phyloP scores from a whole-genome alignment of 1,140 invertebrate species.

The Formica selysi region DNA sequence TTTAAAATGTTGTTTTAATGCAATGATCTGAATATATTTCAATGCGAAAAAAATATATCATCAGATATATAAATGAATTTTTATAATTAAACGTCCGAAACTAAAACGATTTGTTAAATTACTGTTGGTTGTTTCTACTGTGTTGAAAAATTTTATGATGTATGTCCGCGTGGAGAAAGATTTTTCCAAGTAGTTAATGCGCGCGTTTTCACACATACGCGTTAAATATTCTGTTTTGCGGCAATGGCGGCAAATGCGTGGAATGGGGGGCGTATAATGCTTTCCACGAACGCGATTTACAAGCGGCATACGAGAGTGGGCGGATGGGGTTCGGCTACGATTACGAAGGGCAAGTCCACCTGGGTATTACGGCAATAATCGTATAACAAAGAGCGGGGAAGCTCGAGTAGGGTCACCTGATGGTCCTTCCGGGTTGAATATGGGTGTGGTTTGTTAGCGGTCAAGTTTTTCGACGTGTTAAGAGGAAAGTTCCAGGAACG shows the following conservation, averaged over 20 bases:
- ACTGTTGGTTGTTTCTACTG: background rate
- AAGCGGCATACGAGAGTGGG: conserved; percentile 34
- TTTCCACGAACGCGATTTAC: conserved; percentile 57
- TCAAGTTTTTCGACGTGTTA: conserved; percentile 55
- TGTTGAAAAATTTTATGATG: conserved; percentile 13
- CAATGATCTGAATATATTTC: background rate
- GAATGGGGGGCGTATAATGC: conserved; percentile 55
- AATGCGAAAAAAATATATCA: background rate
- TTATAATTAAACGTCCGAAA: background rate
- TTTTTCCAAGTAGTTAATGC: conserved; percentile 40
- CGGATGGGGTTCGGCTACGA: conserved; percentile 46
- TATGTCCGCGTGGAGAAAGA: background rate
- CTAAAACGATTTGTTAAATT: background rate
- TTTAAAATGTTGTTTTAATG: background rate
- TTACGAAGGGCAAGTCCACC: conserved; percentile 72
- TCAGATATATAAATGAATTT: background rate
- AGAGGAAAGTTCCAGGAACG: background rate
- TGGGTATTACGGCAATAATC: conserved; percentile 84
- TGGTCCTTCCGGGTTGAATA: conserved; percentile 82
- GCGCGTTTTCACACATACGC: background rate
- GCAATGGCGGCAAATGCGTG: background rate
- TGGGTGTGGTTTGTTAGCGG: conserved; percentile 76
- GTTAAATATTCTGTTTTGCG: conserved; percentile 50
- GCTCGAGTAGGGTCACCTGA: conserved; percentile 77
- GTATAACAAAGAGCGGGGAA: conserved; percentile 82